Base-by-base conservation (phyloP, 1,140 invertebrate species). In the Bacillus rossius region DNA sequence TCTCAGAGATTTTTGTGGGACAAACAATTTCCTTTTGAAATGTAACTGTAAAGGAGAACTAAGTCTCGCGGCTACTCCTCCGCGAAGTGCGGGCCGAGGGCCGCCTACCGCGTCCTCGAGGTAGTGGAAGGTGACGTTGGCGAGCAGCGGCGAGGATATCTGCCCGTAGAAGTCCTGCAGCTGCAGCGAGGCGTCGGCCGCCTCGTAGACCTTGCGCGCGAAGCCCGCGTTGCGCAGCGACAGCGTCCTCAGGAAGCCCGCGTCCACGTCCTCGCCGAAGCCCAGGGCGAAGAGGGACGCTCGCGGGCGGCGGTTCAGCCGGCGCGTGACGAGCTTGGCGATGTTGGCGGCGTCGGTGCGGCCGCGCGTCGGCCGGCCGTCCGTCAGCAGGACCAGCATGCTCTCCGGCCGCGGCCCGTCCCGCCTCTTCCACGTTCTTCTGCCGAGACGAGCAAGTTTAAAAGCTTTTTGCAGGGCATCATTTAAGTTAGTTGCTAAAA, bases 351-450 rank as follows among this genome's bases (percentile, higher is more conserved):
- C 16, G 4, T 54, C 29, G 1, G 16, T 42, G 2, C 8, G 7
- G 8, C 1, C 85, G 0, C 80, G 71, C 3, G 84, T 88, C 2
- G 86, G 78, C 60, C 87, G 78, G 37, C 88, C 88, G 68, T 90
- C 88, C 0, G 88, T 89, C 41, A 90, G 69, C 71, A 90, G 89
- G 29, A 90, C 79, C 8, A 89, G 81, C 45, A 88, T 78, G 0
- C 84, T 79, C 65, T 84, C 80, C 17, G 74, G 68, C 26, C 22
- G 54, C n/a, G 43, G 1, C 23, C 8, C 26, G 19, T 16, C 8
- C n/a, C 22, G n/a, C 20, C 8, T 23, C 7, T 38, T 40, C 4
- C 34, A 4, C 47, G 26, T 38, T 49, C 17, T 25, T 60, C 22
- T 26, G 2, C 1, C 1, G 3, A 54, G 34, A 0, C 16, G 5